Conservation (phyloP, 2,113 vertebrate genomes). For the Numenius arquata region DNA sequence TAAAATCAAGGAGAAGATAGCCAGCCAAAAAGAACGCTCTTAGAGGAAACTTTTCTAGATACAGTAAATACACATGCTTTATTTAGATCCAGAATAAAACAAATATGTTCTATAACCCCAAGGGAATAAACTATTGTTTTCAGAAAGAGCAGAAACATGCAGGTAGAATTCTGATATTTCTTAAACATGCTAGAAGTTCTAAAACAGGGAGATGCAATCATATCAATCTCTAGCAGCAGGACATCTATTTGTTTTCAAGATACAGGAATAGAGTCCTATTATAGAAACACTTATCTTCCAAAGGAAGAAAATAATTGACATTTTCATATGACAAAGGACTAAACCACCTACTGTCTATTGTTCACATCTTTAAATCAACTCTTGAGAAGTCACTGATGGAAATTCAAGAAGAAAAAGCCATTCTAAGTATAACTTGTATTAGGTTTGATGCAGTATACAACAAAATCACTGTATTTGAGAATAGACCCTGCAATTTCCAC, state of each 20-base stretch:
- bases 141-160: background rate
- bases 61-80: background rate
- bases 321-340: background rate
- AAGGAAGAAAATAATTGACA: background rate
- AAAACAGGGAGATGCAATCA: background rate
- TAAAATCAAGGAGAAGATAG: background rate
- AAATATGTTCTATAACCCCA: background rate
- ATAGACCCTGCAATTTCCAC: background rate
- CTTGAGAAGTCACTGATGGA: background rate
- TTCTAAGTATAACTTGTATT: background rate
- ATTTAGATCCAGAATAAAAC: background rate
- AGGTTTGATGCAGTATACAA: background rate
- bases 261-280: background rate
- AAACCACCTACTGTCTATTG: background rate
- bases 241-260: background rate
- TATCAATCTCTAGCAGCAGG: background rate
- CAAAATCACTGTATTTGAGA: background rate
- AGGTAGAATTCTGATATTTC: background rate
- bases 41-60: background rate
- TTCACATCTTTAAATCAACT: background rate
- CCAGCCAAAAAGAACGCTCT: background rate
- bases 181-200: background rate
- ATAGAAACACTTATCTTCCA: background rate
- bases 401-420: background rate
- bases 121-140: background rate